A percentile compares a stretch with the other conserved stretches of the same genome.
Conservation (phyloP, 1,140 invertebrate species). For the Thalassaphorura encarpata region DNA sequence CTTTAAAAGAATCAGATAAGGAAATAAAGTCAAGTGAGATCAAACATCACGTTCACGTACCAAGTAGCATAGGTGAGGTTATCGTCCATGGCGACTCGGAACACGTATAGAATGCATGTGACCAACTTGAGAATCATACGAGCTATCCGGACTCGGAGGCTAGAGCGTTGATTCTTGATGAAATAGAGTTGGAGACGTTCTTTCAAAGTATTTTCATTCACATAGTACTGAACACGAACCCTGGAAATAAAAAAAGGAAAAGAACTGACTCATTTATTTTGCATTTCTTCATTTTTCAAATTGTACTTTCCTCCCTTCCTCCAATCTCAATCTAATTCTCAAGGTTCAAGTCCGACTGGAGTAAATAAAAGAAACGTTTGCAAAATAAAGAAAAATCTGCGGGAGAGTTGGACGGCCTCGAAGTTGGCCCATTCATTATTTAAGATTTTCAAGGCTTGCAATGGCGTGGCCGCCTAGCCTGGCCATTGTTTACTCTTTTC, state of each 20-base stretch:
- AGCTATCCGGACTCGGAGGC: conserved; percentile 91
- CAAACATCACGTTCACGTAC: conserved; percentile 47
- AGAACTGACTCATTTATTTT: too few relatives aligned
- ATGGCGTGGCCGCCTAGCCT: too few relatives aligned
- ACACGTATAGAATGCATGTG: conserved; percentile 90
- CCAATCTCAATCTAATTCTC: too few relatives aligned
- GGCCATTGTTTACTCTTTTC: too few relatives aligned
- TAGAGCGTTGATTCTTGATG: conserved; percentile 97
- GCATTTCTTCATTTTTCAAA: too few relatives aligned
- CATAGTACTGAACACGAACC: conserved; percentile 96
- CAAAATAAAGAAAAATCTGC: too few relatives aligned
- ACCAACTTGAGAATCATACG: conserved; percentile 94
- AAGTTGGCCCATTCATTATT: too few relatives aligned
- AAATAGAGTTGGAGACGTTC: conserved; percentile 96
- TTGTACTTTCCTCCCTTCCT: too few relatives aligned
- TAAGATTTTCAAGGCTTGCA: too few relatives aligned
- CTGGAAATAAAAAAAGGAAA: conserved; percentile 54
- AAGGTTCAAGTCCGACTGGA: too few relatives aligned
- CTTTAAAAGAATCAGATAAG: neutral
- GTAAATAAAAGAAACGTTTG: too few relatives aligned
- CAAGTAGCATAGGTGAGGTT: conserved; percentile 75
- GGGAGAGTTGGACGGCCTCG: too few relatives aligned
- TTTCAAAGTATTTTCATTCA: conserved; percentile 97
- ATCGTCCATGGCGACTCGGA: conserved; percentile 77
- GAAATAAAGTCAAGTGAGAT: neutral